Conservation (phyloP, 2,888 invertebrate species). For the Caenorhabditis sp. region DNA sequence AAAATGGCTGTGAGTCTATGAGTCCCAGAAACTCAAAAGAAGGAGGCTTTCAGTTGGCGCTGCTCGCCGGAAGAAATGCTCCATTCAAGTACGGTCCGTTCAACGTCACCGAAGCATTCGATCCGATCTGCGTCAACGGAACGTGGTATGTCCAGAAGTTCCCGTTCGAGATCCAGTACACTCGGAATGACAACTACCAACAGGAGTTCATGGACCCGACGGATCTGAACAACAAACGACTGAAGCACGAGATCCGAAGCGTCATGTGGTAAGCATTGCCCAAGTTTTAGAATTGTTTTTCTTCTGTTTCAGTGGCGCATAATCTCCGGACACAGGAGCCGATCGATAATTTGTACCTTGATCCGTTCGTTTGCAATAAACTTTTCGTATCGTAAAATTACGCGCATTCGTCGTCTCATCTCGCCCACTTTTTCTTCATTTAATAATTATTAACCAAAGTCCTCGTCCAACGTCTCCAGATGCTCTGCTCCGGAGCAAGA, state of each 20-base stretch:
- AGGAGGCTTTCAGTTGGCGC: background rate
- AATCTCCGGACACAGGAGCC: too few species aligned
- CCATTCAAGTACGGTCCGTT: background rate
- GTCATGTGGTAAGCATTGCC: background rate
- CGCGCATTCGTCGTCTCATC: too few species aligned
- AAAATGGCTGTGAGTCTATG: background rate
- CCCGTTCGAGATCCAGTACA: background rate
- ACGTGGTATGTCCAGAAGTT: conserved; percentile 1
- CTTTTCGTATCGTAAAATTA: too few species aligned
- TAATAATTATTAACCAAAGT: too few species aligned
- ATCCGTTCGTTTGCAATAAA: too few species aligned
- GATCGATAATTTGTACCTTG: too few species aligned
- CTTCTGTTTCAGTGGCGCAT: too few species aligned
- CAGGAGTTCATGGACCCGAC: background rate
- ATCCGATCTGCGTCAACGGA: background rate
- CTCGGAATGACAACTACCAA: background rate
- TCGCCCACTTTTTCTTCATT: too few species aligned
- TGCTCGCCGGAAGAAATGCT: background rate
- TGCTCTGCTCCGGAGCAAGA: too few species aligned
- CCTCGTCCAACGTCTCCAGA: too few species aligned
- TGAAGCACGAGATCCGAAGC: background rate
- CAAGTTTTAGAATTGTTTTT: too few species aligned
- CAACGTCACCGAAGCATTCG: background rate
- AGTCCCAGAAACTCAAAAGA: background rate
- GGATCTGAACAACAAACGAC: background rate